These are phyloP conservation scores for Thymelicus lineola DNA, from an alignment of 2,888 invertebrate species.

Conservation along the genomic window DNA sequence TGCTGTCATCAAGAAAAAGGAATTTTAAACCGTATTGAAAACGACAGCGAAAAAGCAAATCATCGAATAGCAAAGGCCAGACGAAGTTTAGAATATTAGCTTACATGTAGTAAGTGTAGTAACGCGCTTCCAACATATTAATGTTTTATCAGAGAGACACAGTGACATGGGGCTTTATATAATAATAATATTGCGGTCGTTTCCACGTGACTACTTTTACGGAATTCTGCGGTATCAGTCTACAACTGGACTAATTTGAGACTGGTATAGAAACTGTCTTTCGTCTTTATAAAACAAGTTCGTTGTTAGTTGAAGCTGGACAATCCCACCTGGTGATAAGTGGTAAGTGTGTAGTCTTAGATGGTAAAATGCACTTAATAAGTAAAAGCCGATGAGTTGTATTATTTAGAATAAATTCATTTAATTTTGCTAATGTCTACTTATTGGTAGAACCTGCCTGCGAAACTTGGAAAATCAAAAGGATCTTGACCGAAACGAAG, in stretches of 20 bases:
- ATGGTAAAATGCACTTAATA: no score
- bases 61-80: conserved; percentile 52
- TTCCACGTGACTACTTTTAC: conserved; percentile 60
- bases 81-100: conserved; percentile 62
- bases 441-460: no score
- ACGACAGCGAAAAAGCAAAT: conserved; percentile 41
- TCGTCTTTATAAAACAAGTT: not conserved
- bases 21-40: conserved; percentile 57
- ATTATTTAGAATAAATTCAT: no score
- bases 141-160: conserved; percentile 66
- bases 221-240: conserved; percentile 58
- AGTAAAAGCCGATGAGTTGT: no score
- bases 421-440: no score
- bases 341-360: no score
- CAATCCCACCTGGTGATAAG: no score
- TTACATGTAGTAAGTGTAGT: conserved; percentile 68
- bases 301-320: no score
- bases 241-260: conserved; percentile 22
- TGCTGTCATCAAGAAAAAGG: conserved; percentile 41
- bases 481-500: no score
- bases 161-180: conserved; percentile 65
- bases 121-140: conserved; percentile 64
- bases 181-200: conserved; percentile 53
- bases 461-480: no score
- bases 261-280: conserved; percentile 5